Percentiles rank a stretch among this genome's conserved stretches.
Conservation (phyloP, 2,113 vertebrate species). For the Sceloporus tristichus region DNA sequence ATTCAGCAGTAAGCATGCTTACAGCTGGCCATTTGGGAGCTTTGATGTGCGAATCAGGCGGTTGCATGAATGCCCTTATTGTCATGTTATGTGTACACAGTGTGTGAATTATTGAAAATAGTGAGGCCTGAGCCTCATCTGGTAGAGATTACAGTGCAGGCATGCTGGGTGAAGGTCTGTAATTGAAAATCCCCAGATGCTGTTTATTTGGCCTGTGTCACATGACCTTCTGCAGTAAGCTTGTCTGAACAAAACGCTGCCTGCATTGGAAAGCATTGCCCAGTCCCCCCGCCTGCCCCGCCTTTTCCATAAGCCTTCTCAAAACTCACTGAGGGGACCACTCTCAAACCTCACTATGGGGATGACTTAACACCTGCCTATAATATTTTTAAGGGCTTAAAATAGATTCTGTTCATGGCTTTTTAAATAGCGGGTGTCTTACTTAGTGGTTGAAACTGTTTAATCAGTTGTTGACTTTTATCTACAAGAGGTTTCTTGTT, state of each 20-base stretch:
- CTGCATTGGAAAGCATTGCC: constrained; percentile 69
- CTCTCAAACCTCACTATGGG: constrained; percentile 57
- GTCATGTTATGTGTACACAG: constrained; percentile 95
- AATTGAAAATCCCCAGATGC: constrained; percentile 91
- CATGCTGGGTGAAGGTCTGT: constrained; percentile 85
- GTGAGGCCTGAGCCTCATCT: constrained; percentile 89
- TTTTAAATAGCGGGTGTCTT: constrained; percentile 81
- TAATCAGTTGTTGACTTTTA: constrained; percentile 83
- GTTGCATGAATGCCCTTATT: constrained; percentile 98
- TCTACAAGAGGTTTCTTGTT: constrained; percentile 77
- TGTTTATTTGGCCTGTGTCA: constrained; percentile 89
- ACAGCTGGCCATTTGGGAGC: constrained; percentile 94
- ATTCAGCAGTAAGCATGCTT: constrained; percentile 95
- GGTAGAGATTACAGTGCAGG: constrained; percentile 92
- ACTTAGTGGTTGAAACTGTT: constrained; percentile 80
- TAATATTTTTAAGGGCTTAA: constrained; percentile 83
- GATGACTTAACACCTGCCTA: constrained; percentile 84
- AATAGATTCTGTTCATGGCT: constrained; percentile 80
- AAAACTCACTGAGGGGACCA: constrained; percentile 46
- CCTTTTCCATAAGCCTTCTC: constrained; percentile 39
- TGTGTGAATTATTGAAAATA: constrained; percentile 98
- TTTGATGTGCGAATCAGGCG: constrained; percentile 96
- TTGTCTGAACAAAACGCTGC: constrained; percentile 83
- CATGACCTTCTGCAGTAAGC: constrained; percentile 82
- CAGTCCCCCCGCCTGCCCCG: constrained; percentile 69